Base-by-base conservation (phyloP, 2,888 invertebrate species). In the Hirudinaria manillensis region DNA sequence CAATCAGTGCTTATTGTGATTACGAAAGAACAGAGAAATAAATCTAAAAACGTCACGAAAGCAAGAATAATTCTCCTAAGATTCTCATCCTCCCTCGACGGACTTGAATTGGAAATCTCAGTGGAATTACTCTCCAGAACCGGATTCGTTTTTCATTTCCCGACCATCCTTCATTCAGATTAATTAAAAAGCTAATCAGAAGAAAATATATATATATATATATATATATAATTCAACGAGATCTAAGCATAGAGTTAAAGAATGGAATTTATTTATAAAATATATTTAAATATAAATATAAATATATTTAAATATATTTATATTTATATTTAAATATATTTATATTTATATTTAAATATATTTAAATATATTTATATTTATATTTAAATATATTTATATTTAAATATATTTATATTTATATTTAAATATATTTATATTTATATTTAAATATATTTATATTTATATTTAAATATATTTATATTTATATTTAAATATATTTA, bases 371-470 rank as follows among this genome's bases (percentile, higher is more conserved):
- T 53, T 16, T 53, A 53, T 53, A 53, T 53, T 16, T 34, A 45
- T 70, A 38, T 45, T 13, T 70, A 38, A 0, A 16, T 38, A 19
- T 70, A 24, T 45, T 13, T 45, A 45, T 71, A 71, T 71, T 45
- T 71, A 71, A 45, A 71, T 71, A 71, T 71, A 71, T 71, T 32
- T 66, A 74, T 55, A 65, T 73, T 61, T 76, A 65, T 73, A 74
- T 76, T 45, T 76, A 67, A 74, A 61, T 76, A 74, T 76, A 70
- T 76, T 67, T 76, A 70, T 74, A 74, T 76, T 56, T 74, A 75
- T 76, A 72, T 76, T 61, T 76, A 72, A 68, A 70, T 70, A 72
- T 75, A 70, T 75, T 56, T 75, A 75, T 76, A 38, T 71, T 56
- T 76, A 65, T 75, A 76, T 71, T 36, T 71, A 51, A 51, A 32